Percentiles rank a stretch among this genome's conserved stretches.
phyloP scores from a whole-genome alignment of 2,888 invertebrate genomes.

The Lypha dubia region DNA sequence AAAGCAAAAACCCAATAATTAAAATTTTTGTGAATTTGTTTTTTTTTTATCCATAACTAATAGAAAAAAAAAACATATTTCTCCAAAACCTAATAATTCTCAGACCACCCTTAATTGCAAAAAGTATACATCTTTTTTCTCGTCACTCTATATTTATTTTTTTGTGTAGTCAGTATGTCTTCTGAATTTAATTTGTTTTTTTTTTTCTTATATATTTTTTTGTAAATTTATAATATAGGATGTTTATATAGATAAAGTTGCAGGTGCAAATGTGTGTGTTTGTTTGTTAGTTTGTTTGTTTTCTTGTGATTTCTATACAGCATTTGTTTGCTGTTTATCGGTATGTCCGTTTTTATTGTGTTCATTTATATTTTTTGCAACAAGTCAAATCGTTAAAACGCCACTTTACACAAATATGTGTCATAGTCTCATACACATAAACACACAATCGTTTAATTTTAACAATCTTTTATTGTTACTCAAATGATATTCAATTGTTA shows the following conservation, averaged over 20 bases:
- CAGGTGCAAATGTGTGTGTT: constrained; percentile 32
- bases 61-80: not conserved
- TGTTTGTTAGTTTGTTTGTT: not conserved
- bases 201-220: constrained; percentile 17
- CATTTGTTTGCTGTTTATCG: constrained; percentile 7
- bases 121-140: not conserved
- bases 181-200: constrained; percentile 18
- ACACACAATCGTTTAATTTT: constrained; percentile 37
- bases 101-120: not conserved
- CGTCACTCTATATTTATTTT: not conserved
- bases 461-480: constrained; percentile 55
- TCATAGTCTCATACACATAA: constrained; percentile 20
- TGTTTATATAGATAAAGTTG: not conserved
- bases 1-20: no score
- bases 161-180: constrained; percentile 45
- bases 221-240: constrained; percentile 1
- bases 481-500: constrained; percentile 53
- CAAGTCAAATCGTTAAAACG: constrained; percentile 38
- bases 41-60: no score
- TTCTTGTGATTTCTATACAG: not conserved
- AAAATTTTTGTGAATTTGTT: no score
- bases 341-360: constrained; percentile 41
- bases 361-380: constrained; percentile 5
- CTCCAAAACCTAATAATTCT: not conserved
- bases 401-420: constrained; percentile 28